These are phyloP conservation scores for Phrynocephalus forsythii DNA, from an alignment of 2,797 vertebrate genomes.

Conservation along the genomic window DNA sequence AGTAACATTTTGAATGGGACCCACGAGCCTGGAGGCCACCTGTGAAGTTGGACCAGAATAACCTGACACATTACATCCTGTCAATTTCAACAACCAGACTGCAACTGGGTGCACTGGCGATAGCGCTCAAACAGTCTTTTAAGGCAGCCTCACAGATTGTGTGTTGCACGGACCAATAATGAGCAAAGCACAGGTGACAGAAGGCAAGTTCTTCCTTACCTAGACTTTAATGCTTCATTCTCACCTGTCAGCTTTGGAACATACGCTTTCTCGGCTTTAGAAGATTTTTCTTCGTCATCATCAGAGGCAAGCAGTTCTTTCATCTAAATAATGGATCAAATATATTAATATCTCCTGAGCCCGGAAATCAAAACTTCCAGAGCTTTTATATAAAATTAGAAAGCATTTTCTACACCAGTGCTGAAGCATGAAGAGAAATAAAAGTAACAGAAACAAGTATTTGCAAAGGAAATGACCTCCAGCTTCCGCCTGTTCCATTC, in stretches of 20 bases:
- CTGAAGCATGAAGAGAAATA: slow-evolving; percentile 26
- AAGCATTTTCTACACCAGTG: neutral
- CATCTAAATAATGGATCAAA: slow-evolving; percentile 83
- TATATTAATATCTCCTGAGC: slow-evolving; percentile 44
- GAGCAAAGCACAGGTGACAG: neutral
- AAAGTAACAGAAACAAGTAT: slow-evolving; percentile 58
- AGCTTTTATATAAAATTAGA: neutral
- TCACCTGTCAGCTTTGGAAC: slow-evolving; percentile 98
- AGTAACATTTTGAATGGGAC: neutral
- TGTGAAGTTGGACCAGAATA: neutral
- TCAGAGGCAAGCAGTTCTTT: slow-evolving; percentile 96
- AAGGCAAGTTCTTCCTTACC: neutral
- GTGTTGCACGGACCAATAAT: neutral
- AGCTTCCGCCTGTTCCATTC: slow-evolving; percentile 95
- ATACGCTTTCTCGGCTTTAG: slow-evolving; percentile 92
- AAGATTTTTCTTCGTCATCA: slow-evolving; percentile 88
- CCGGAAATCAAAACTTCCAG: slow-evolving; percentile 17
- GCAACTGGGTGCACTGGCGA: neutral
- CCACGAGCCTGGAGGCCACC: neutral
- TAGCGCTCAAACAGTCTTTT: neutral
- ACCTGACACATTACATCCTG: no score
- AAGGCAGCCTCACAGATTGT: neutral
- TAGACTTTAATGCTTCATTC: slow-evolving; percentile 34
- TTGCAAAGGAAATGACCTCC: slow-evolving; percentile 87
- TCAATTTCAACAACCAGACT: neutral